Base-by-base conservation (phyloP, 53 echinoderm and acorn worm species). In the Zoroaster sp. region DNA sequence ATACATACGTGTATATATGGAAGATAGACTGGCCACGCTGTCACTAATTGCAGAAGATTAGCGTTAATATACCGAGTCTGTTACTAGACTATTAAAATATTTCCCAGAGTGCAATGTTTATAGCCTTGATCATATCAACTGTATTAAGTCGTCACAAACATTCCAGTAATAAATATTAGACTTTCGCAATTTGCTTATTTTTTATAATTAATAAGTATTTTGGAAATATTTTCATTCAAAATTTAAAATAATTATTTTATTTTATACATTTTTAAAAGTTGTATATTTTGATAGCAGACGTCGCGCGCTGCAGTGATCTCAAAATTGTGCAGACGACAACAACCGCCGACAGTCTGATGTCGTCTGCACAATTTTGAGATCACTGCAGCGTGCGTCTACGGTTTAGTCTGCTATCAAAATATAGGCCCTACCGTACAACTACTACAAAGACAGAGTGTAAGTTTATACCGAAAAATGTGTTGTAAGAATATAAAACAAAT, bases 311-410 rank as follows among this genome's bases (percentile, higher is more conserved):
- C 1, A 12, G 12, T 9, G 3, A 17, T 36, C 17, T 33, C 45
- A 46, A 31, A 73, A 1, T 40, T 40, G 23, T 74, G 74, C 74
- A 74, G 74, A 74, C 74, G 74, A 74, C 74, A 17, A n/a, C n/a
- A n/a, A n/a, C n/a, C n/a, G n/a, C n/a, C n/a, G n/a, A n/a, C n/a
- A n/a, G n/a, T n/a, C n/a, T n/a, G n/a, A n/a, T 17, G 74, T 74
- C 74, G 74, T 74, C 74, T 74, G 74, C 74, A 74, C 23, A 40
- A 40, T 1, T 73, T 31, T 46, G 45, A 33, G 17, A 36, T 17
- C 3, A 9, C 12, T 12, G 1, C 30, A 32, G 8, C 14, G 30
- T 13, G 6, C 46, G 6, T 42, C 15, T n/a, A n/a, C n/a, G n/a
- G n/a, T n/a, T n/a, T n/a, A n/a, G 17, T 41, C 54, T 39, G 35